Evolutionary conservation across 2,888 invertebrate genomes (phyloP), one percentile per base, ranked within the genome.

Genomic region (Pristionchus japonicus): DNA sequence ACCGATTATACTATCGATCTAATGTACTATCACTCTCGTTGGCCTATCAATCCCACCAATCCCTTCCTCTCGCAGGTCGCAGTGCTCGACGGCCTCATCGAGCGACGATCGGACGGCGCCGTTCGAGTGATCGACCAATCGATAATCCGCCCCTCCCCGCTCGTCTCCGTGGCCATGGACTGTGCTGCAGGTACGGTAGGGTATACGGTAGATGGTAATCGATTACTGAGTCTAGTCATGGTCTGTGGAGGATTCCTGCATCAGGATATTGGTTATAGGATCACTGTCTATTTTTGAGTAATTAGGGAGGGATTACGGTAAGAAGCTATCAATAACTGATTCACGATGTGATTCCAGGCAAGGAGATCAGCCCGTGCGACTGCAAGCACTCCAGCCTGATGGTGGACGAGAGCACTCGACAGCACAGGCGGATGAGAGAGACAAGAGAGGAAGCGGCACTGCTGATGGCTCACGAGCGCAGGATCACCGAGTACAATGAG

Each of bases 51-150:
- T n/a, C n/a, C n/a, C n/a, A n/a, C 11, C 20, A 13, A 34, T 27
- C 64, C 64, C 64, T 67, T 34, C 1, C 67, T 20, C 67, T 34
- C 91, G 34, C 86, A 92, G 87, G 89, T 90, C 23, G 93, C 93
- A 13, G 90, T 93, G 15, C 88, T 93, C n/a, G 94, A 94, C 84
- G 93, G 93, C 67, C 89, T 90, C 0, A 88, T 93, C n/a, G 93
- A 93, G 87, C 88, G 92, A 52, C 89, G 91, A 37, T 86, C 91
- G 3, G 93, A 92, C 87, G 92, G 92, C 49, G 91, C 90, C 74
- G 89, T 88, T 61, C 67, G 87, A 34, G 85, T 89, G 37, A 52
- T 77, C 52, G 87, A 87, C 49, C 57, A 70, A 49, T 70, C 70
- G 34, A 47, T 47, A 31, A 37, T 80, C 17, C 74, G 70, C 31